phyloP scores from a whole-genome alignment of 2,888 invertebrate species.

The Plagodis dolabraria region DNA sequence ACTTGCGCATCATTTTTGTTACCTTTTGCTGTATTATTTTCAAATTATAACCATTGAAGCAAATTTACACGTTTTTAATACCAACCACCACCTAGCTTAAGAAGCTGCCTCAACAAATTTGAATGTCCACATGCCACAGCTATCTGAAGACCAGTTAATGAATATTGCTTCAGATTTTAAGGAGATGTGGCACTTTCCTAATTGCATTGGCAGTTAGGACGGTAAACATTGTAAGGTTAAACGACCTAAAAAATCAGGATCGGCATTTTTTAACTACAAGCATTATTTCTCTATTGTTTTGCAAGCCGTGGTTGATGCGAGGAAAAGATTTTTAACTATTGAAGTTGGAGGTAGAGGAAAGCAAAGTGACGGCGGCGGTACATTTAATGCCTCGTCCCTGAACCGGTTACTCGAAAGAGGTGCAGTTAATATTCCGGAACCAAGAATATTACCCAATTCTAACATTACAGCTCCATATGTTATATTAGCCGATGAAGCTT shows the following conservation, averaged over 20 bases:
- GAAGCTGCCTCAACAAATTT: too few species aligned
- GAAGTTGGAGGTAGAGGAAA: conserved; percentile 38
- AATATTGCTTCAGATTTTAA: conserved; percentile 30
- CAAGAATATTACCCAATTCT: conserved; percentile 42
- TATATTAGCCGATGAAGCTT: conserved; percentile 45
- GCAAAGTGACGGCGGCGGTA: conserved; percentile 43
- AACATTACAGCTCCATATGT: conserved; percentile 42
- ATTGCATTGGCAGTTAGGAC: too few species aligned
- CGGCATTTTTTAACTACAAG: too few species aligned
- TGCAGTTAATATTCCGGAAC: conserved; percentile 32
- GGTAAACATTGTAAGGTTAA: too few species aligned
- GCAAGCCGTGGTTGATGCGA: conserved; percentile 35
- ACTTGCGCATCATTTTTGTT: too few species aligned
- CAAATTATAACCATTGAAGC: too few species aligned
- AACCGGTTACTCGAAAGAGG: conserved; percentile 35
- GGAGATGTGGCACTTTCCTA: too few species aligned
- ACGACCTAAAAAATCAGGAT: conserved; percentile 26
- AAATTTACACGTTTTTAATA: too few species aligned
- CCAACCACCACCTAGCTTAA: too few species aligned
- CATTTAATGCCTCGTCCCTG: conserved; percentile 35
- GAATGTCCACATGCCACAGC: too few species aligned
- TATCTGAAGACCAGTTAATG: conserved; percentile 21
- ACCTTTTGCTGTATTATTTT: too few species aligned
- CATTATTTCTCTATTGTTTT: conserved; percentile 34
- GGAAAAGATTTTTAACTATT: conserved; percentile 36